Conservation (phyloP, 2,797 vertebrate species). For the Artibeus jamaicensis region DNA sequence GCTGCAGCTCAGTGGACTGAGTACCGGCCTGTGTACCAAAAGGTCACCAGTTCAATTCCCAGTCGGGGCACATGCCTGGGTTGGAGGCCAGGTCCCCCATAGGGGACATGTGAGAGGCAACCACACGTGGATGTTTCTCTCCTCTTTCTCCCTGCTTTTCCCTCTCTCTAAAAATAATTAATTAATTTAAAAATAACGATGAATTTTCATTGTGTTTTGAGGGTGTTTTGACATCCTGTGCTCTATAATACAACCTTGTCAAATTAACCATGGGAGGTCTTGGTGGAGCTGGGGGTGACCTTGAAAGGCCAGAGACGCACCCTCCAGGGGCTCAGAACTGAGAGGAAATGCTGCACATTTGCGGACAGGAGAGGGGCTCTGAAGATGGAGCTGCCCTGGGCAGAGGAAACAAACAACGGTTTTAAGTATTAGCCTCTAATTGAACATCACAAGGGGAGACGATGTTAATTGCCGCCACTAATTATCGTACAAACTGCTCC, state of each 20-base stretch:
- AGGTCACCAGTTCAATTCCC: too few species aligned
- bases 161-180: too few species aligned
- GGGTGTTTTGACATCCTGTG: background rate
- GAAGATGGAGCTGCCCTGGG: background rate
- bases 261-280: background rate
- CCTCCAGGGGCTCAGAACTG: background rate
- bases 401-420: background rate
- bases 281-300: background rate
- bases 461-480: background rate
- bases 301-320: background rate
- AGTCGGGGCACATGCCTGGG: too few species aligned
- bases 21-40: too few species aligned
- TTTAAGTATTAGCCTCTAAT: constrained; percentile 42
- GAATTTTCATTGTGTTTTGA: background rate
- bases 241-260: background rate
- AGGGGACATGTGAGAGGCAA: too few species aligned
- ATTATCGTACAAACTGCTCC: background rate
- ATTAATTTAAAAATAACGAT: background rate
- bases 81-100: too few species aligned
- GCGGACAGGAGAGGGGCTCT: background rate
- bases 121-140: too few species aligned
- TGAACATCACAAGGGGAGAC: constrained; percentile 6
- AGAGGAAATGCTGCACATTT: background rate
- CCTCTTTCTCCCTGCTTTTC: too few species aligned
- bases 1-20: too few species aligned